These are phyloP conservation scores for Leptocoma aspasia DNA, from an alignment of 2,113 vertebrate genomes.

Conservation along the genomic window DNA sequence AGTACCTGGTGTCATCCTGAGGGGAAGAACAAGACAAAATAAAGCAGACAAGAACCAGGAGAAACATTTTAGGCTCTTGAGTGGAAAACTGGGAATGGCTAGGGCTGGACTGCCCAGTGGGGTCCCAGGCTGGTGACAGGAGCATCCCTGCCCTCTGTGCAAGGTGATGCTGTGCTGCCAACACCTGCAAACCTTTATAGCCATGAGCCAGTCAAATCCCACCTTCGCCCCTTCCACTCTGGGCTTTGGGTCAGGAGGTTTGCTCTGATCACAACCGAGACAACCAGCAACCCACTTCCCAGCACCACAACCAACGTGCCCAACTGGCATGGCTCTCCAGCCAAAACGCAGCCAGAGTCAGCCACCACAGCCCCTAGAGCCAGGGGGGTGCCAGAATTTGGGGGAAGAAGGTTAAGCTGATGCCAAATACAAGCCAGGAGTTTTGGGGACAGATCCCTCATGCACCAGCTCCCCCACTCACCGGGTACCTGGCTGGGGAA, in stretches of 20 bases:
- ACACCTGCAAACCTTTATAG: constrained; percentile 1
- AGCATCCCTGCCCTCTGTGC: neutral
- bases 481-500: neutral
- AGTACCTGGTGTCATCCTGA: constrained; percentile 67
- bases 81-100: neutral
- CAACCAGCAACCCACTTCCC: neutral
- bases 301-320: neutral
- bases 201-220: neutral
- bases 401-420: neutral
- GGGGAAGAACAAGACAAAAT: constrained; percentile 29
- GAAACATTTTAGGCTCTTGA: neutral
- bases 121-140: neutral
- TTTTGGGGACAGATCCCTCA: neutral
- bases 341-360: neutral
- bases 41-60: constrained; percentile 67
- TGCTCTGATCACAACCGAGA: constrained; percentile 10
- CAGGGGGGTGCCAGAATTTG: neutral
- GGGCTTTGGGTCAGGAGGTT: neutral
- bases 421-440: neutral
- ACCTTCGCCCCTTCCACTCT: neutral
- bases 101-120: neutral
- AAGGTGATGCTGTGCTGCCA: neutral
- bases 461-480: neutral
- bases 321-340: accelerated
- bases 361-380: neutral